Percentiles rank a stretch among this genome's conserved stretches.
phyloP scores from a whole-genome alignment of 2,888 invertebrate genomes.

The Tenthredo amoena region DNA sequence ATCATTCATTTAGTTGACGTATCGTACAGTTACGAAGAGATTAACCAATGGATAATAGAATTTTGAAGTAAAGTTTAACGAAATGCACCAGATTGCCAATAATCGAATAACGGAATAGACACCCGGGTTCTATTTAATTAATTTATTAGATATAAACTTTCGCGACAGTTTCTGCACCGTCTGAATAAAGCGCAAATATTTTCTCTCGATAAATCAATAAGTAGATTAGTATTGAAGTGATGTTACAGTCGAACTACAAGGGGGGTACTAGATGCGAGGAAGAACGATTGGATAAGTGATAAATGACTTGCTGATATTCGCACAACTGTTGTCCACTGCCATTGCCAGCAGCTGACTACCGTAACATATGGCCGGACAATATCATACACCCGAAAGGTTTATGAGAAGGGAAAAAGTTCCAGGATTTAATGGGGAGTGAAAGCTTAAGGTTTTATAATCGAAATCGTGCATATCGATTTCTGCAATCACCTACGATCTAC shows the following conservation, averaged over 20 bases:
- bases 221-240: background rate
- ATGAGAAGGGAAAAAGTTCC: background rate
- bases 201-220: background rate
- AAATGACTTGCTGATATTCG: slow-evolving; percentile 35
- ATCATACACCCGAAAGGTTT: background rate
- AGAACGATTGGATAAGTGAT: slow-evolving; percentile 15
- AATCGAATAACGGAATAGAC: too few species aligned
- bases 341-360: slow-evolving; percentile 38
- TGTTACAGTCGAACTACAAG: background rate
- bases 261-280: background rate
- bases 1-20: too few species aligned
- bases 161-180: background rate
- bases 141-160: background rate
- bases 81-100: background rate
- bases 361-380: slow-evolving; percentile 41
- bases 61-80: background rate
- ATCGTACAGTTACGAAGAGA: background rate
- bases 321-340: slow-evolving; percentile 27
- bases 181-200: background rate
- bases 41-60: background rate
- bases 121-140: background rate
- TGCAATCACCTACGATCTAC: background rate
- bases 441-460: background rate
- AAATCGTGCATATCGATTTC: background rate
- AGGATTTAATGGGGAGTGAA: background rate